Evolutionary conservation across 2,113 vertebrate species (phyloP).

Genomic region (Mohoua ochrocephala): DNA sequence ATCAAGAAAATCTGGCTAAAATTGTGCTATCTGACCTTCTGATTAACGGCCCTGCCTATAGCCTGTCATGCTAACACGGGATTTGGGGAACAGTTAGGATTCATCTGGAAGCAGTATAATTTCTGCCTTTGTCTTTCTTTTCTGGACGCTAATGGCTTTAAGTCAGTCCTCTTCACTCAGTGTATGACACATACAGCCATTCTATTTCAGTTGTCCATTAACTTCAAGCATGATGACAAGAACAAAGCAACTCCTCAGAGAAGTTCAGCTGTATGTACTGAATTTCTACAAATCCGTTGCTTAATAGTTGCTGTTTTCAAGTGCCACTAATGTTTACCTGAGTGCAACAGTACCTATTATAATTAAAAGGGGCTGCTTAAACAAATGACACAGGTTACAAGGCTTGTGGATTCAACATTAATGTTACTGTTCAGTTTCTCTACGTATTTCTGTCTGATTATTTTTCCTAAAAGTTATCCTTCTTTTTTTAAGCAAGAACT

Average conservation of each 20-base stretch:
- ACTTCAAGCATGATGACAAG: slow-evolving; percentile 81
- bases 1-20: slow-evolving; percentile 75
- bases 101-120: slow-evolving; percentile 80
- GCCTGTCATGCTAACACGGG: slow-evolving; percentile 81
- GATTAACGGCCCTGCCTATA: slow-evolving; percentile 82
- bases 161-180: slow-evolving; percentile 85
- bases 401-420: slow-evolving; percentile 51
- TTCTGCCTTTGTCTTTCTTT: slow-evolving; percentile 85
- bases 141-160: slow-evolving; percentile 89
- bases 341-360: slow-evolving; percentile 60
- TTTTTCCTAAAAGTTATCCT: slow-evolving; percentile 34
- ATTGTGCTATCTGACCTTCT: slow-evolving; percentile 79
- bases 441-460: slow-evolving; percentile 11
- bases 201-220: slow-evolving; percentile 85
- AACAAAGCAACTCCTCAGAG: slow-evolving; percentile 74
- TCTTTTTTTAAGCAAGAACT: slow-evolving; percentile 43
- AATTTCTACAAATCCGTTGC: slow-evolving; percentile 66
- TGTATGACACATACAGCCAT: slow-evolving; percentile 80
- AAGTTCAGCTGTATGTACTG: slow-evolving; percentile 73
- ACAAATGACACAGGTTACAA: slow-evolving; percentile 65
- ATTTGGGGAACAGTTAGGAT: slow-evolving; percentile 75
- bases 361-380: slow-evolving; percentile 73
- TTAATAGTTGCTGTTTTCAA: slow-evolving; percentile 69
- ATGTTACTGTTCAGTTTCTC: slow-evolving; percentile 48
- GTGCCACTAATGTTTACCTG: slow-evolving; percentile 62